Evolutionary conservation across 2,888 invertebrate species (phyloP), one percentile per base, ranked within the genome.

Genomic region (Protonemura montana): DNA sequence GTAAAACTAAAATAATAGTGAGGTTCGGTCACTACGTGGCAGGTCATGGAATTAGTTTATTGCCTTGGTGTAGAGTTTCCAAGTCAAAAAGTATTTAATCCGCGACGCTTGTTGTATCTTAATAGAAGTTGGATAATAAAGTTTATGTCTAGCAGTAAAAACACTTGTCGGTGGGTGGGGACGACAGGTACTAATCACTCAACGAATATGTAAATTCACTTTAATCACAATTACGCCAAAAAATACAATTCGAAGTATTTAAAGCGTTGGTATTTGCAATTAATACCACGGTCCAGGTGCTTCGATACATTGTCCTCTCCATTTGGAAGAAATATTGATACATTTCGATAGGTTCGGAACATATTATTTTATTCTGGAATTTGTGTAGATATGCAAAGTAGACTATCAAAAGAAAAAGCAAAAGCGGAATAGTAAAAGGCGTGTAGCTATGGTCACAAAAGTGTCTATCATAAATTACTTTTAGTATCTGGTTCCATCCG

Each of bases 161-260:
- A 59, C 59, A 59, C 59, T 59, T 59, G 59, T 59, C 21, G 13
- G 59, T 59, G 59, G 59, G 59, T 21, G 59, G 13, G 59, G 59
- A 59, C 59, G 59, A 59, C 59, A 59, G 59, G 59, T 59, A 59
- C 13, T 21, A 59, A 59, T 59, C 13, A 59, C 13, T 59, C 59
- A 59, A 21, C 59, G 59, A 13, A 21, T 59, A 59, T 59, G 59
- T 59, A 59, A 59, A 59, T 59, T 59, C 59, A 59, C 59, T 59
- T 59, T 59, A 59, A 59, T 59, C 59, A 59, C 59, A 59, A 59
- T 59, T 59, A 59, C 59, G 59, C 59, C 59, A 59, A 10, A 59
- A 59, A 59, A 59, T 59, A 59, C 59, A 59, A 59, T 16, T 59
- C 59, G 59, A 3, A 59, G 59, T 59, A 59, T 59, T 59, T 59